Evolutionary conservation across 2,888 invertebrate genomes (phyloP).

Genomic region (Neria commutata): DNA sequence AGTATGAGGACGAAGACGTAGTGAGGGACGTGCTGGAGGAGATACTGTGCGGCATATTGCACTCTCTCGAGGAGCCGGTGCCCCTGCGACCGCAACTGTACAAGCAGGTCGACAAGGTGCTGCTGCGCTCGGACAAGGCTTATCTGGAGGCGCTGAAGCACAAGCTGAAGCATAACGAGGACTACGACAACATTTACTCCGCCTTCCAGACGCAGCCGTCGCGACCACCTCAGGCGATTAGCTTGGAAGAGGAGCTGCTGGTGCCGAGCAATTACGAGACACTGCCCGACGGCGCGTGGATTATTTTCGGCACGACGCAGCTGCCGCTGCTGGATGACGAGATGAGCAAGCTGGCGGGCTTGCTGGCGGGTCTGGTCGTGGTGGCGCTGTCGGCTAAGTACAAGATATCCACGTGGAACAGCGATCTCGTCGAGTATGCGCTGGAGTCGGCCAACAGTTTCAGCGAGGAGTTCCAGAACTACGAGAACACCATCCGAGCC

Average conservation of each 20-base stretch:
- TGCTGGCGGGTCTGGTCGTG: constrained; percentile 45
- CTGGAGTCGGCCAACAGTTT: constrained; percentile 62
- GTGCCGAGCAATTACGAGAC: constrained; percentile 67
- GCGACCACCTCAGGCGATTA: constrained; percentile 45
- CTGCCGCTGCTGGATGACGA: constrained; percentile 55
- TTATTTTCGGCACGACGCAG: constrained; percentile 65
- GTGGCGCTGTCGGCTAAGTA: constrained; percentile 67
- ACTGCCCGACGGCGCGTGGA: constrained; percentile 67
- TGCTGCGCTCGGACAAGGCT: constrained; percentile 50
- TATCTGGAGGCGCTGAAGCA: constrained; percentile 48
- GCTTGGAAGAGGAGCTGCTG: constrained; percentile 64
- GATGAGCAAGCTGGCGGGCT: constrained; percentile 43
- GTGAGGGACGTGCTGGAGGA: constrained; percentile 40
- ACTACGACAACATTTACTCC: constrained; percentile 58
- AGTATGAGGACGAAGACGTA: constrained; percentile 42
- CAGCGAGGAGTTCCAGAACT: constrained; percentile 46
- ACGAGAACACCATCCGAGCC: constrained; percentile 50
- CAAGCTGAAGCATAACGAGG: constrained; percentile 48
- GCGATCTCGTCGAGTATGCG: constrained; percentile 67
- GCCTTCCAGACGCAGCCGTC: constrained; percentile 61
- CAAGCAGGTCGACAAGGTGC: constrained; percentile 47
- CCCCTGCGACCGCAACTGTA: constrained; percentile 35
- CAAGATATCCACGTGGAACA: constrained; percentile 66
- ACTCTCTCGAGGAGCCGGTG: constrained; percentile 33
- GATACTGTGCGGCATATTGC: constrained; percentile 43